Base-by-base conservation (phyloP, 2,797 vertebrate species). In the Sebastiscus albofasciatus region DNA sequence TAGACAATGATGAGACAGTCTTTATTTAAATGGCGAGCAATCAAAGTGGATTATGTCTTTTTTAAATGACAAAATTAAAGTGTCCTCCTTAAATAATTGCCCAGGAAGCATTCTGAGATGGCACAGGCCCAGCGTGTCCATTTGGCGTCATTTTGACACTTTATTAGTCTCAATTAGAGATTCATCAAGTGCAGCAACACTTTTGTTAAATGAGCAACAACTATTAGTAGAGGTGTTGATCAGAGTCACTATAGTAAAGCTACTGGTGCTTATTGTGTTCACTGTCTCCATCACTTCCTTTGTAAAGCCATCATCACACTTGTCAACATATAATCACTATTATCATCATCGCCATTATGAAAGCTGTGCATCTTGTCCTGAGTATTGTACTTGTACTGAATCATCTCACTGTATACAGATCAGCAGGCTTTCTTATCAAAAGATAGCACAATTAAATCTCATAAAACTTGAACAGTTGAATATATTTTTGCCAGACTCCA, bases 111-210 rank as follows among this genome's bases (percentile, higher is more conserved):
- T 8, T 26, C 39, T 39, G 24, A 12, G 22, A 10, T 79, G 74
- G 65, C 66, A 8, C 31, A 20, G 61, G 36, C 49, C 79, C 77
- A 84, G 49, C 9, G 13, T 22, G 46, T 80, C 61, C 72, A 84
- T 72, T 69, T 78, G 77, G 74, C 67, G 26, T 73, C 13, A 26
- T 75, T 46, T 69, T 16, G 8, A 61, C 26, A 52, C 20, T 42
- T 54, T 33, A 26, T 20, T 67, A 31, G 39, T 67, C 46, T 52
- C 49, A 52, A n/a, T 73, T 26, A 75, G 22, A 64, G 60, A 12
- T 52, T 83, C 20, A 54, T 82, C 54, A 61, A 59, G n/a, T 36
- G n/a, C 27, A 59, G 67, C 33, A 70, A 54, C 31, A n/a, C 66
- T 67, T 77, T 26, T 8, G 22, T n/a, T 4, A 64, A 75, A 33